A percentile compares a stretch with the other conserved stretches of the same genome.
Evolutionary conservation across 2,888 invertebrate species (phyloP).

Genomic region (Corythucha ciliata): DNA sequence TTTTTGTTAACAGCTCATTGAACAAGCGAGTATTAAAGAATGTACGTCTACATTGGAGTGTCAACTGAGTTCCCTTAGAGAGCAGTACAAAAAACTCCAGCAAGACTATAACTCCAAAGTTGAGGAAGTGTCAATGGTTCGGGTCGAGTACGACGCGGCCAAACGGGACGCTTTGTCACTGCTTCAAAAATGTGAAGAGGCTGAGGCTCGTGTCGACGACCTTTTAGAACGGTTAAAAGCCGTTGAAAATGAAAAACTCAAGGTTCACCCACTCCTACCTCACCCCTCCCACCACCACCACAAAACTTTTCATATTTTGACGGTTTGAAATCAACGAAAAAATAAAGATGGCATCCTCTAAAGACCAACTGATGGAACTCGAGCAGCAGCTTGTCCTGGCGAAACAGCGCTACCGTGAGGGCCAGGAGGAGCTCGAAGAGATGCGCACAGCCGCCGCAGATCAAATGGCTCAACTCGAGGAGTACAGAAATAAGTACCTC

Average conservation of each 20-base stretch:
- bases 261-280: constrained; percentile 37
- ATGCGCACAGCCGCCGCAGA: constrained; percentile 49
- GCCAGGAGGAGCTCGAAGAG: constrained; percentile 49
- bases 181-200: constrained; percentile 41
- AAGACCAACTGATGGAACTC: constrained; percentile 55
- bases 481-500: constrained; percentile 59
- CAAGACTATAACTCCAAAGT: constrained; percentile 58
- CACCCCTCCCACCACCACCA: background rate
- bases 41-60: constrained; percentile 18
- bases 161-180: constrained; percentile 38
- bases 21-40: too few species aligned
- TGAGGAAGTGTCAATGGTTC: constrained; percentile 50
- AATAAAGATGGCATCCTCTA: constrained; percentile 43
- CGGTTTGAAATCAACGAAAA: background rate
- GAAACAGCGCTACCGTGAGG: constrained; percentile 48
- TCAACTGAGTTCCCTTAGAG: constrained; percentile 49
- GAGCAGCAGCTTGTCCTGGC: constrained; percentile 48
- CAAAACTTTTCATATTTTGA: background rate
- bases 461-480: constrained; percentile 56
- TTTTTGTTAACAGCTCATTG: too few species aligned
- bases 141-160: constrained; percentile 44
- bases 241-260: constrained; percentile 42
- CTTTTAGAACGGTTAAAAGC: constrained; percentile 47
- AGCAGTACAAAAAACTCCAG: constrained; percentile 54
- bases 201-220: constrained; percentile 52